Evolutionary conservation across 2,888 invertebrate species (phyloP), one percentile per base, ranked within the genome.

Genomic region (Nematopogon swammerdamellus): DNA sequence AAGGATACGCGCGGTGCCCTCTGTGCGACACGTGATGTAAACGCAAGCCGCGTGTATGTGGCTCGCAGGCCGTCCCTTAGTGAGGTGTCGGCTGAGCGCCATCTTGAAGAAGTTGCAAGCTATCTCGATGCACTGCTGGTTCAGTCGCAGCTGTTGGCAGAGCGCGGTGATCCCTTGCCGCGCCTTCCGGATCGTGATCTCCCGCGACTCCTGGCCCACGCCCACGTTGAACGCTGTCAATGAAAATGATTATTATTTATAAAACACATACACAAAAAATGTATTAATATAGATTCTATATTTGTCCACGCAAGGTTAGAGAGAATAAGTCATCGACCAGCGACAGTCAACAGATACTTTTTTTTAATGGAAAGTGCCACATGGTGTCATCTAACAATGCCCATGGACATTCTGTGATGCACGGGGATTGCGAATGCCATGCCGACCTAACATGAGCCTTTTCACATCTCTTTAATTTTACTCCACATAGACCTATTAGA

Each of bases 31-130:
- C 0, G 97, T 97, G 65, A 99, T 91, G 65, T 99, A 99, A 2
- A 99, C 90, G 70, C 98, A 99, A 19, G 98, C 97, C 29, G 97
- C 97, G 63, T 96, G 89, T 48, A 98, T 95, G 63, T 95, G 92
- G 14, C 88, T 85, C 55, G 92, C 89, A 57, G 90, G 92, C 30
- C 99, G 82, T 10, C 99, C 98, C 59, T 95, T 86, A 0, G 98
- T 99, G 45, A 95, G 72, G 59, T 93, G 89, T 16, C 88, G 79
- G 48, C 85, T 84, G 14, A 95, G 64, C 14, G 95, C 95, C 90
- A 95, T 89, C 73, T 94, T 95, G 70, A 95, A 97, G 68, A 95
- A 95, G 65, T 92, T 93, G 60, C 91, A 91, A 0, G 98, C 94
- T 16, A 92, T 95, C 57, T 97, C 96, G 55, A 95, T 88, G 61